Percentiles rank a stretch among this genome's conserved stretches.
These are phyloP conservation scores for Neopelma chrysocephalum DNA, from an alignment of 2,797 vertebrate species.

Conservation along the genomic window DNA sequence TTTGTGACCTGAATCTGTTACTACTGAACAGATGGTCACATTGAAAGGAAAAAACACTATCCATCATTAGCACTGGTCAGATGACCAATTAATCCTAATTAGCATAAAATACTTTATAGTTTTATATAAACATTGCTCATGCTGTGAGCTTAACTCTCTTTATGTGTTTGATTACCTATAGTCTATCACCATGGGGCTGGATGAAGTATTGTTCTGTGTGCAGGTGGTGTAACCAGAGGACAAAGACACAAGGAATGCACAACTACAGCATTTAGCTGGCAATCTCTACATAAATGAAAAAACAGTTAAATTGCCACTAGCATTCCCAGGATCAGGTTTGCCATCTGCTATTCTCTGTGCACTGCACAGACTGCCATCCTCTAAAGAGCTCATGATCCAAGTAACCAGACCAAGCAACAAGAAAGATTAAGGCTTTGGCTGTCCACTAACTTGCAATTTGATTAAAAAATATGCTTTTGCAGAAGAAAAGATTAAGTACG, in stretches of 20 bases:
- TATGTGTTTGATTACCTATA: not conserved
- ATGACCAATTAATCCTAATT: constrained; percentile 1
- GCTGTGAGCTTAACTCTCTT: not conserved
- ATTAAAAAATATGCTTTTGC: constrained; percentile 4
- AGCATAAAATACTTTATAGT: not conserved
- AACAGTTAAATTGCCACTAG: not conserved
- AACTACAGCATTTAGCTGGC: not conserved
- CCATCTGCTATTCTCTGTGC: not conserved
- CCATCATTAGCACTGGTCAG: not conserved
- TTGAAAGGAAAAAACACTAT: not conserved
- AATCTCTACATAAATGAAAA: not conserved
- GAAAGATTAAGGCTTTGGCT: not conserved
- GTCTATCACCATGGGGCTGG: not conserved
- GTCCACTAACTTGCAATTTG: not conserved
- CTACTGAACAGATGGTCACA: constrained; percentile 4
- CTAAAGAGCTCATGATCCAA: not conserved
- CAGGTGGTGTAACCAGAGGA: not conserved
- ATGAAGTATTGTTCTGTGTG: not conserved
- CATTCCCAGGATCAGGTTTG: not conserved
- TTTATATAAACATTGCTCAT: not conserved
- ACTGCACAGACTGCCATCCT: not conserved
- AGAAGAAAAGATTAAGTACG: not conserved
- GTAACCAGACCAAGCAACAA: not conserved
- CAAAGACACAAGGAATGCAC: not conserved
- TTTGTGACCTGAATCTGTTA: constrained; percentile 9